Percentiles rank a stretch among this genome's conserved stretches.
These are phyloP conservation scores for Brassicogethes aeneus DNA, from an alignment of 2,888 invertebrate species.

Conservation along the genomic window DNA sequence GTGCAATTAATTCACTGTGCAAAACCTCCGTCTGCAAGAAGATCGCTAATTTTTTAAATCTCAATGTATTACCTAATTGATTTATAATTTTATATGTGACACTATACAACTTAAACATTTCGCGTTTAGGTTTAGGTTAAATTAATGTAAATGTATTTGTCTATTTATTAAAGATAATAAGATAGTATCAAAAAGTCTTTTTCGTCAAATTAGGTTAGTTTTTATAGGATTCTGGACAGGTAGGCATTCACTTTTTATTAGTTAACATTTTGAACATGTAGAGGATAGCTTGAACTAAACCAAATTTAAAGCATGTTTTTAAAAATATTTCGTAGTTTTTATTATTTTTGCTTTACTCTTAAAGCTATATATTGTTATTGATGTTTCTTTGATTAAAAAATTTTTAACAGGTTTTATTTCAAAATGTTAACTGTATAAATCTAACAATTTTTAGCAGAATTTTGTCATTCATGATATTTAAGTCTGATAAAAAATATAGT, in stretches of 20 bases:
- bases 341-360: too few relatives aligned
- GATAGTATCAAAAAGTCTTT: slow-evolving; percentile 14
- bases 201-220: slow-evolving; percentile 9
- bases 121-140: slow-evolving; percentile 14
- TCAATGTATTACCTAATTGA: background rate
- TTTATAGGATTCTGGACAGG: background rate
- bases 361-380: too few relatives aligned
- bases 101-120: background rate
- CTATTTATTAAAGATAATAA: slow-evolving; percentile 18
- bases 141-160: slow-evolving; percentile 15
- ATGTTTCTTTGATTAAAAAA: too few relatives aligned
- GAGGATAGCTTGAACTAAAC: too few relatives aligned
- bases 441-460: too few relatives aligned
- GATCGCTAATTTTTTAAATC: background rate
- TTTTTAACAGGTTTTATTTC: too few relatives aligned
- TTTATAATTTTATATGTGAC: background rate
- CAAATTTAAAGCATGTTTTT: too few relatives aligned
- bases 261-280: background rate
- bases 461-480: too few relatives aligned
- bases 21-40: background rate
- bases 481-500: slow-evolving; percentile 4
- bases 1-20: background rate
- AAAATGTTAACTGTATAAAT: too few relatives aligned
- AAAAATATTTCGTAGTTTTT: too few relatives aligned
- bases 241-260: slow-evolving; percentile 3